phyloP scores from a whole-genome alignment of 2,797 vertebrate genomes.

The Chrysolophus pictus region DNA sequence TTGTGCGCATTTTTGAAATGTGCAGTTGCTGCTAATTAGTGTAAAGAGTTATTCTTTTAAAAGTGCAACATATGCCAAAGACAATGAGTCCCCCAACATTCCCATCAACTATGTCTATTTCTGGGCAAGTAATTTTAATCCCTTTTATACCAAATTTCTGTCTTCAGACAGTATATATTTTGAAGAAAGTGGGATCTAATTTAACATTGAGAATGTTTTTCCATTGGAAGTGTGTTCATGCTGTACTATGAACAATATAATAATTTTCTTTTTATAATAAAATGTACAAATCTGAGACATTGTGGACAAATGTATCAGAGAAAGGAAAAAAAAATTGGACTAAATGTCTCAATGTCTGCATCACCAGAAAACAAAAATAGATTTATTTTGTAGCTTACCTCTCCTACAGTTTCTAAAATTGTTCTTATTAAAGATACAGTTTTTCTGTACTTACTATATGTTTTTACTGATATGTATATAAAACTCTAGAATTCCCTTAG shows the following conservation, averaged over 20 bases:
- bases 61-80: conserved; percentile 10
- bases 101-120: neutral
- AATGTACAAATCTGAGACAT: neutral
- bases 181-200: neutral
- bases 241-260: neutral
- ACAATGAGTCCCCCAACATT: neutral
- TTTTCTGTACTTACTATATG: neutral
- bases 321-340: neutral
- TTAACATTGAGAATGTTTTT: neutral
- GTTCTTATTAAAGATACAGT: neutral
- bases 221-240: neutral
- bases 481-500: neutral
- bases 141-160: neutral
- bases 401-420: neutral
- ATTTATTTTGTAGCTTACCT: neutral
- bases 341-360: rapidly evolving
- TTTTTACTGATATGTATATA: neutral
- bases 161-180: neutral
- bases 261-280: neutral
- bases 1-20: neutral
- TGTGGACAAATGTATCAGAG: neutral
- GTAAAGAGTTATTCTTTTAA: conserved; percentile 39
- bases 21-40: conserved; percentile 7
- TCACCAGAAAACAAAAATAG: neutral
- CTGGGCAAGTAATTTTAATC: neutral